Evolutionary conservation across 1,140 invertebrate genomes (phyloP).

Genomic region (Papilio xuthus): DNA sequence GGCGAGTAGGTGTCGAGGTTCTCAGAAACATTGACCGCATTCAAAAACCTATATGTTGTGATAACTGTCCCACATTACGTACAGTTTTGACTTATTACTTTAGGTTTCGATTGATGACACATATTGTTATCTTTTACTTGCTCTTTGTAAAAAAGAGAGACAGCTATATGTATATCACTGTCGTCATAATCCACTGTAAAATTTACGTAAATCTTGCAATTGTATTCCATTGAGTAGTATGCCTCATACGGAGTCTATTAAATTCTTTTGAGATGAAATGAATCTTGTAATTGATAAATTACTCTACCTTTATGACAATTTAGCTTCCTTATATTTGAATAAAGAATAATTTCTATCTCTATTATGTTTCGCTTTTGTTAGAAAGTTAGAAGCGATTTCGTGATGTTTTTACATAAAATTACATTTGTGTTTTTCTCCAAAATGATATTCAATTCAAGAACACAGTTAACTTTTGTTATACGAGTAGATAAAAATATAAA

Average conservation of each 20-base stretch:
- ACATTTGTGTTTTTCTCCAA: background rate
- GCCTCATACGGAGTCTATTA: background rate
- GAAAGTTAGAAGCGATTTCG: background rate
- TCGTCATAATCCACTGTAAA: too few relatives aligned
- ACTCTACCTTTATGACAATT: background rate
- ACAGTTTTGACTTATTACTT: slow-evolving; percentile 23
- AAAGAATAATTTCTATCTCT: background rate
- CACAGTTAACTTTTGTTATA: too few relatives aligned
- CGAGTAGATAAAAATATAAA: too few relatives aligned
- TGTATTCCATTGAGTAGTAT: slow-evolving; percentile 16
- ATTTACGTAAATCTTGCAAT: too few relatives aligned
- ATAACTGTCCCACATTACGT: slow-evolving; percentile 23
- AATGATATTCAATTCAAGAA: background rate
- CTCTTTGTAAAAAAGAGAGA: too few relatives aligned
- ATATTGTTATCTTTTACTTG: background rate
- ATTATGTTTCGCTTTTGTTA: background rate
- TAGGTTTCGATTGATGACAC: background rate
- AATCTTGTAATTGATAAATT: background rate
- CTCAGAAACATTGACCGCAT: slow-evolving; percentile 9
- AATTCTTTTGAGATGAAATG: background rate
- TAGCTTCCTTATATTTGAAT: background rate
- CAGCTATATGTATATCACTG: too few relatives aligned
- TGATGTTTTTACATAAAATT: background rate
- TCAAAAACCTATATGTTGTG: slow-evolving; percentile 14
- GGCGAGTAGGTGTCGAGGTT: slow-evolving; percentile 7